Evolutionary conservation across 2,888 invertebrate genomes (phyloP), one percentile per base, ranked within the genome.

Genomic region (Cacoxenus indagator): DNA sequence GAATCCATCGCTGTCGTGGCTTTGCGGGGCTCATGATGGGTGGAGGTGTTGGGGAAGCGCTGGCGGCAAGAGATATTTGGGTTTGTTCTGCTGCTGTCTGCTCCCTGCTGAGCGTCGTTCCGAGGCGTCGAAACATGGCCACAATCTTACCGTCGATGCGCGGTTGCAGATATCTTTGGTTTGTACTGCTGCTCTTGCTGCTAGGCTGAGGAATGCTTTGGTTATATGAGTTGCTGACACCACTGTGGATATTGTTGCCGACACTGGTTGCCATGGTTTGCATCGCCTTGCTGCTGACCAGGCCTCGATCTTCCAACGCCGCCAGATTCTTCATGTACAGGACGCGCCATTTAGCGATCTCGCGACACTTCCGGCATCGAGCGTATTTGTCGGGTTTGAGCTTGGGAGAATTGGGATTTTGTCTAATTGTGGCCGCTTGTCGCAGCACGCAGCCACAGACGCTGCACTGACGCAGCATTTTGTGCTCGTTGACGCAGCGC

Each of bases 111-210:
- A 87, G 73, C 1, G 86, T 86, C 6, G 87, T 87, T 45, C 87
- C 87, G 69, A 87, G 55, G 1, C 87, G 84, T 2, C 87, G 78
- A 46, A 87, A 77, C 86, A 87, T 87, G 54, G 87, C 84, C 29
- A 87, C 87, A 46, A 87, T 78, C 72, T 87, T 87, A 29, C 87
- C 87, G 75, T 87, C 87, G 37, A 87, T 77, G 24, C 82, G 76
- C 19, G 85, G 85, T 64, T 79, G 75, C 51, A 74, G 79, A 71
- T 77, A 78, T 76, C 76, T 83, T 77, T 78, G 80, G 76, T 72
- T 65, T 17, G 19, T 46, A 37, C 29, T 68, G 27, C 9, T 51
- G 45, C 3, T 31, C 4, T 24, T 17, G 43, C 24, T 43, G n/a
- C n/a, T n/a, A n/a, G n/a, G n/a, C n/a, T n/a, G n/a, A n/a, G n/a